A percentile compares a stretch with the other conserved stretches of the same genome.
phyloP scores from a whole-genome alignment of 2,888 invertebrate species.

The Nephrotoma guestfalica region DNA sequence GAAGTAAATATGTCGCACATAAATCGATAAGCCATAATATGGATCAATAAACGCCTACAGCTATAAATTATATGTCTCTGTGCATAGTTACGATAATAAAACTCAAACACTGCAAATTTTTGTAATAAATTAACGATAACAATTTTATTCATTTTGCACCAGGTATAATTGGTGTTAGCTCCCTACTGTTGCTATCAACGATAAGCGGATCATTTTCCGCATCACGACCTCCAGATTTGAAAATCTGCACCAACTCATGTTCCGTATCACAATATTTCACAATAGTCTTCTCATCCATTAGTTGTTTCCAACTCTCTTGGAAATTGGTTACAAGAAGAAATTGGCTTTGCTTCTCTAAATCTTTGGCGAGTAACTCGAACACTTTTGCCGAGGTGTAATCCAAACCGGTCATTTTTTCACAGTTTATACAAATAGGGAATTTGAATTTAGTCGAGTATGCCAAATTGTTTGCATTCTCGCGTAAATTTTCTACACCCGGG shows the following conservation, averaged over 20 bases:
- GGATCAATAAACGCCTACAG: too few relatives aligned
- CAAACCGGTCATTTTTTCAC: constrained; percentile 42
- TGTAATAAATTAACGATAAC: not conserved
- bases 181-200: not conserved
- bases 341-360: not conserved
- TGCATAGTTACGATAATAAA: not conserved
- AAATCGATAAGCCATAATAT: too few relatives aligned
- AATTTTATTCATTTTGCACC: not conserved
- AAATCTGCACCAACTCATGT: not conserved
- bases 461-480: constrained; percentile 38
- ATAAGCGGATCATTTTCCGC: not conserved
- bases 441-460: constrained; percentile 32
- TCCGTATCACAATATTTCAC: not conserved
- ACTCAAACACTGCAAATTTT: not conserved
- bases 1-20: too few relatives aligned
- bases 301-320: not conserved
- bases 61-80: too few relatives aligned
- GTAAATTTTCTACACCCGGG: constrained; percentile 51
- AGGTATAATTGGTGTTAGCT: not conserved
- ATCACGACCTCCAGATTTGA: not conserved
- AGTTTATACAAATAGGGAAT: constrained; percentile 47
- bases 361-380: not conserved
- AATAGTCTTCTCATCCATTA: not conserved
- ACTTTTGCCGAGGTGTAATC: constrained; percentile 55
- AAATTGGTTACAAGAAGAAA: not conserved